Evolutionary conservation across 1,140 invertebrate species (phyloP).

Genomic region (Drosophila mojavensis): DNA sequence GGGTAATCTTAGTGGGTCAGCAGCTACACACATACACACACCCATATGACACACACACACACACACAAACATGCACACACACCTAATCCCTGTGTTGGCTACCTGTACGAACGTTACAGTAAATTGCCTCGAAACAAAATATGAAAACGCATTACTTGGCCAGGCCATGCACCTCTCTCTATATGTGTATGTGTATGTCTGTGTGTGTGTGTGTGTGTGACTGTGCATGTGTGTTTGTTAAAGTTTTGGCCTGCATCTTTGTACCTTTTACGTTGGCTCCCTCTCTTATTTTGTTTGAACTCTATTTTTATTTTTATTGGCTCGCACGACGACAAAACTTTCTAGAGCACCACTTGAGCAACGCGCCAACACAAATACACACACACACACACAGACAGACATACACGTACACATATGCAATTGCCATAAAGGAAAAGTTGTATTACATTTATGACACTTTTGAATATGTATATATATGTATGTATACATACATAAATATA

Average conservation of each 20-base stretch:
- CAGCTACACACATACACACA: background rate
- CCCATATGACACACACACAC: too few species aligned
- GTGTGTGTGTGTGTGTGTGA: conserved; percentile 1
- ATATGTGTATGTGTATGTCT: background rate
- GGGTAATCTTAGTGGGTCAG: conserved; percentile 41
- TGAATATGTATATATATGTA: conserved; percentile 59
- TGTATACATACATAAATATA: background rate
- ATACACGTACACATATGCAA: conserved; percentile 39
- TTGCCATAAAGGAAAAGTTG: conserved; percentile 74
- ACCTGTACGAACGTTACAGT: conserved; percentile 45
- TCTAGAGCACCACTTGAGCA: conserved; percentile 62
- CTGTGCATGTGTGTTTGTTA: conserved; percentile 3
- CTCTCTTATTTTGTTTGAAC: conserved; percentile 64
- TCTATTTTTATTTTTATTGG: conserved; percentile 71
- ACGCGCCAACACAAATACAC: conserved; percentile 56
- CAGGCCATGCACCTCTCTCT: background rate
- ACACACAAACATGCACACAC: too few species aligned
- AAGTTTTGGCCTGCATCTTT: conserved; percentile 58
- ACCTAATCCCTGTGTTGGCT: conserved; percentile 20
- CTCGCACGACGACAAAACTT: conserved; percentile 46
- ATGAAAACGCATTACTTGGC: conserved; percentile 49
- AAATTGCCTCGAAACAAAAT: conserved; percentile 52
- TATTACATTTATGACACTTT: conserved; percentile 80
- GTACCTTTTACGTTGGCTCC: conserved; percentile 40
- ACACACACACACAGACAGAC: conserved; percentile 23